Conservation (phyloP, 1,140 invertebrate species). For the Idris sp. region DNA sequence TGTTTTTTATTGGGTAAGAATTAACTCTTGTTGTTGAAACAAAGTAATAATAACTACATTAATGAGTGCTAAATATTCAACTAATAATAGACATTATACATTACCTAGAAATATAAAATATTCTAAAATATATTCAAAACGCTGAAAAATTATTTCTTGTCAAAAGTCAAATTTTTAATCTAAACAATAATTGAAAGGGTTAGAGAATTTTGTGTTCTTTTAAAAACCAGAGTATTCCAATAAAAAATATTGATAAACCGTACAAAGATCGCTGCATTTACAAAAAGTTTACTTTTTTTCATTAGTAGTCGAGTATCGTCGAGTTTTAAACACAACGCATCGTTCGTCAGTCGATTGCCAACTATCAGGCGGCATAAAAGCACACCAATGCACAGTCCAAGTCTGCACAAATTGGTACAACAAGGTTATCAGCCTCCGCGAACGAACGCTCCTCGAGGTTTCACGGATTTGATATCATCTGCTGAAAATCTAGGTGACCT, state of each 20-base stretch:
- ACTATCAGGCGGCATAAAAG: constrained; percentile 90
- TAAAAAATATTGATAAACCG: constrained; percentile 2
- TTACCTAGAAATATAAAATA: too few species aligned
- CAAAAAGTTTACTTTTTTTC: constrained; percentile 55
- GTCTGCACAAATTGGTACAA: constrained; percentile 80
- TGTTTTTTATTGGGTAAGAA: too few species aligned
- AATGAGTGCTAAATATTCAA: too few species aligned
- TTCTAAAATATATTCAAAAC: too few species aligned
- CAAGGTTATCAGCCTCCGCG: constrained; percentile 71
- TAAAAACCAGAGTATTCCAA: too few species aligned
- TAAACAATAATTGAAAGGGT: too few species aligned
- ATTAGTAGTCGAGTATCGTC: constrained; percentile 81
- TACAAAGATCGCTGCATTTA: constrained; percentile 43
- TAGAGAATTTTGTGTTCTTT: too few species aligned
- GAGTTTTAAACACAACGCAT: constrained; percentile 94
- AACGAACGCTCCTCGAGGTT: constrained; percentile 75
- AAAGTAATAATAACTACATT: too few species aligned
- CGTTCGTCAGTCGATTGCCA: constrained; percentile 91
- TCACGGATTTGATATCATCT: constrained; percentile 84
- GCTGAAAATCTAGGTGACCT: constrained; percentile 85
- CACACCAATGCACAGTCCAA: constrained; percentile 84
- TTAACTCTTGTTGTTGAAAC: too few species aligned
- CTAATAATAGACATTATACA: too few species aligned
- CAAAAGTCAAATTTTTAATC: too few species aligned
- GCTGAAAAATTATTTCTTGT: too few species aligned